Percentiles rank a stretch among this genome's conserved stretches.
These are phyloP conservation scores for Phallusia fumigata DNA, from an alignment of 23 tunicate genomes.

Conservation along the genomic window DNA sequence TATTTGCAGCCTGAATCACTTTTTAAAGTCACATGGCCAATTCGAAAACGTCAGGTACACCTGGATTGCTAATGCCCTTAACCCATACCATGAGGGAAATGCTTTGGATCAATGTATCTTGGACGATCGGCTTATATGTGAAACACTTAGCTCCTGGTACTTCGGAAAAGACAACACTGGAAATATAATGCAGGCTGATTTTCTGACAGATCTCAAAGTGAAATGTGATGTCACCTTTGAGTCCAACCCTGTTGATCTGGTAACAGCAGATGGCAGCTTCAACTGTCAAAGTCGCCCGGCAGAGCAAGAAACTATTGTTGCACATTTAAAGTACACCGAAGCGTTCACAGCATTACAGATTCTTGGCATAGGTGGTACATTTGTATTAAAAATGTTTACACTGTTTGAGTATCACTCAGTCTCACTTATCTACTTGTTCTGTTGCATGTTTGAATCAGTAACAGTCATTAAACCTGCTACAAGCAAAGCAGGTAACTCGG, in stretches of 20 bases:
- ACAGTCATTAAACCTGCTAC: slow-evolving; percentile 75
- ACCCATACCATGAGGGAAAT: slow-evolving; percentile 95
- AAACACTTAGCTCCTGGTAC: slow-evolving; percentile 69
- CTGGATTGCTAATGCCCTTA: slow-evolving; percentile 87
- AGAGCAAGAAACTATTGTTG: slow-evolving; percentile 63
- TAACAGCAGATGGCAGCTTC: slow-evolving; percentile 87
- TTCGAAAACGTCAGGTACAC: slow-evolving; percentile 20
- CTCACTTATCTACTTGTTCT: slow-evolving; percentile 50
- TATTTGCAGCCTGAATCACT: slow-evolving; percentile 81
- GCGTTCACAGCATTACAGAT: slow-evolving; percentile 39
- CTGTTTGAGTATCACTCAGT: slow-evolving; percentile 70
- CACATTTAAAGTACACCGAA: slow-evolving; percentile 64
- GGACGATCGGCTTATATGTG: slow-evolving; percentile 80
- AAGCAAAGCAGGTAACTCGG: slow-evolving; percentile 93
- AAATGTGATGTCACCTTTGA: slow-evolving; percentile 26
- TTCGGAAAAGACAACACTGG: slow-evolving; percentile 97
- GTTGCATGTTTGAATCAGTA: slow-evolving; percentile 48
- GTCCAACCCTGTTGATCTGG: slow-evolving; percentile 16
- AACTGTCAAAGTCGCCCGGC: slow-evolving; percentile 74
- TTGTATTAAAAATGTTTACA: slow-evolving; percentile 86
- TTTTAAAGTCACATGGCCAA: slow-evolving; percentile 17
- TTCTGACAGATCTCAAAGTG: slow-evolving; percentile 8
- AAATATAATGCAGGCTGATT: slow-evolving; percentile 43
- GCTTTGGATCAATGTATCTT: slow-evolving; percentile 71
- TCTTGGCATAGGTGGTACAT: slow-evolving; percentile 49